Conservation (phyloP, 2,113 vertebrate genomes). For the Atractosteus spatula region DNA sequence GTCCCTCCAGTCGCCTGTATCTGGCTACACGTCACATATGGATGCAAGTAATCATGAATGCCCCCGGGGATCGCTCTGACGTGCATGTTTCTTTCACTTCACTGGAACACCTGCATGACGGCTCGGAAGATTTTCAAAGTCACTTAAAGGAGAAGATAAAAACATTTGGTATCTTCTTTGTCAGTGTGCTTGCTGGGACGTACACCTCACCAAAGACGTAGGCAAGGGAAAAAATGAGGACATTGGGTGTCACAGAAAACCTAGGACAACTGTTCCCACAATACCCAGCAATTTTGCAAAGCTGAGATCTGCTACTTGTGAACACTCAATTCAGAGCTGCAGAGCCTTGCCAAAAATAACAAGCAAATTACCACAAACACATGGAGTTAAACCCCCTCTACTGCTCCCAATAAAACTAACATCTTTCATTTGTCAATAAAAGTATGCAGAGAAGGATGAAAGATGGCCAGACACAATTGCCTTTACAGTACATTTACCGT, state of each 20-base stretch:
- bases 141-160: too few species aligned
- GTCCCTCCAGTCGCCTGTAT: too few species aligned
- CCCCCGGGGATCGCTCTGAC: too few species aligned
- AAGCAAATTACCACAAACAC: background rate
- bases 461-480: background rate
- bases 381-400: background rate
- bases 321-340: background rate
- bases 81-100: too few species aligned
- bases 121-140: too few species aligned
- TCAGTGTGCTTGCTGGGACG: too few species aligned
- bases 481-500: background rate
- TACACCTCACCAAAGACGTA: too few species aligned
- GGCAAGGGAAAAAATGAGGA: too few species aligned
- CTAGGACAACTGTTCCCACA: background rate
- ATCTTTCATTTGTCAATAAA: slow-evolving; percentile 1
- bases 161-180: too few species aligned
- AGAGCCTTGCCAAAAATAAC: background rate
- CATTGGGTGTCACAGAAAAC: background rate
- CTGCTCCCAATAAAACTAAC: background rate
- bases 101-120: too few species aligned
- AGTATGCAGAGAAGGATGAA: background rate
- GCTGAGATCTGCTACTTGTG: background rate
- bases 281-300: background rate
- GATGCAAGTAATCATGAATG: too few species aligned
- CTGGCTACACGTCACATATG: too few species aligned